These are phyloP conservation scores for Caenorhabditis sp. DNA, from an alignment of 2,888 invertebrate genomes.

Conservation along the genomic window DNA sequence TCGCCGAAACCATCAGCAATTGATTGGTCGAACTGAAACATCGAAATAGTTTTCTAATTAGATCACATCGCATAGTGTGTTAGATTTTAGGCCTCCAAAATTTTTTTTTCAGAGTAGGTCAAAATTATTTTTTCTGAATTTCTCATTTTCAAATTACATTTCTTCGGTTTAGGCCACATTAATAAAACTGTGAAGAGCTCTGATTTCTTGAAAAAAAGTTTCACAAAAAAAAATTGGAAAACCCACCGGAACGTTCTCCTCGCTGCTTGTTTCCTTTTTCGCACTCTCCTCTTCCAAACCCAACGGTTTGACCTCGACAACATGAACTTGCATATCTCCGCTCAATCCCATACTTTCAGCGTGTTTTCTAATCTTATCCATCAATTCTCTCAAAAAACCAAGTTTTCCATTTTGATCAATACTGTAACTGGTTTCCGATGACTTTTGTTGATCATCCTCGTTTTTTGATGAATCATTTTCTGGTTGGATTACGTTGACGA, in stretches of 20 bases:
- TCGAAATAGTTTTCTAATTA: no score
- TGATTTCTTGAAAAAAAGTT: no score
- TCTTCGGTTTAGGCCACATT: no score
- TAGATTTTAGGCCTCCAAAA: no score
- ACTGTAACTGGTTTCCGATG: slow-evolving; percentile 12
- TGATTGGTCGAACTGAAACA: slow-evolving; percentile 28
- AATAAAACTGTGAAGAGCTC: no score
- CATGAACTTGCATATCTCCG: slow-evolving; percentile 67
- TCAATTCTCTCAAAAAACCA: slow-evolving; percentile 56
- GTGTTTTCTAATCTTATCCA: slow-evolving; percentile 62
- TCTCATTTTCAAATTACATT: no score
- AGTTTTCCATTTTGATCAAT: slow-evolving; percentile 40
- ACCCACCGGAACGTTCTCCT: slow-evolving; percentile 25
- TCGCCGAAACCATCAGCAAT: slow-evolving; percentile 55
- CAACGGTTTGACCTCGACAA: slow-evolving; percentile 62
- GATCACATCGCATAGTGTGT: no score
- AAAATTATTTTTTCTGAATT: no score
- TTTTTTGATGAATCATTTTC: not conserved
- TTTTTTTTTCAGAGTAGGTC: no score
- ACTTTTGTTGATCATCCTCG: slow-evolving; percentile 2
- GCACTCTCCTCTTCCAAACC: not conserved
- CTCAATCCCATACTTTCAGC: slow-evolving; percentile 57
- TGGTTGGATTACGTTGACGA: slow-evolving; percentile 19
- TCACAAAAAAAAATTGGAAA: no score
- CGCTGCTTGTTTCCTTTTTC: slow-evolving; percentile 8